Evolutionary conservation across 2,113 vertebrate genomes (phyloP), one percentile per base, ranked within the genome.

Genomic region (Heterocephalus glaber): DNA sequence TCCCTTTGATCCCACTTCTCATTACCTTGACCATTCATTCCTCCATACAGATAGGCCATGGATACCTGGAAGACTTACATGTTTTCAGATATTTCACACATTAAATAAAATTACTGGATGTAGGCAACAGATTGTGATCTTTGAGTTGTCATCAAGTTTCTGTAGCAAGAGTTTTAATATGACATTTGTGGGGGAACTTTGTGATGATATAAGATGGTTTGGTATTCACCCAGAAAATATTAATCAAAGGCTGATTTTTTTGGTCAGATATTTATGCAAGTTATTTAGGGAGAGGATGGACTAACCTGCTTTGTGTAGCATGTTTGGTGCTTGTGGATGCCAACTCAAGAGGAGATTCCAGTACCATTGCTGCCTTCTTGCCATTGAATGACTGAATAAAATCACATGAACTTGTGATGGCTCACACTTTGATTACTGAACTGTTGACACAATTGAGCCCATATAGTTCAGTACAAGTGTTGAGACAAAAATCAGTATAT

Each of bases 51-150:
- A 77, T 38, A 52, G 52, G 20, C 1, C 14, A 89, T 54, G 54
- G n/a, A 49, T 38, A 72, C 17, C 68, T 28, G 20, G n/a, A 85
- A 87, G 26, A 56, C 38, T 88, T 88, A 3, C 16, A 63, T 9
- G 11, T 92, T 89, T 94, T 92, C 77, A 66, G 38, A 52, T 63
- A 49, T 65, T 93, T 93, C 26, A 81, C 85, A 80, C 52, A 49
- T 63, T 26, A 89, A 84, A 47, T 44, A 54, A 90, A 90, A 68
- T 89, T 17, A 68, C 49, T n/a, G 6, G 38, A 49, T 61, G 24
- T 49, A 30, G 77, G 81, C n/a, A 60, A 61, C 65, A 28, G 16
- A 68, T 70, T 41, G 5, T 49, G 80, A 20, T 89, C 72, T 70
- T 74, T 81, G 24, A 90, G 33, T 85, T 74, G 12, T n/a, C 8